A percentile compares a stretch with the other conserved stretches of the same genome.
phyloP scores from a whole-genome alignment of 2,113 vertebrate species.

The Xyrauchen texanus region DNA sequence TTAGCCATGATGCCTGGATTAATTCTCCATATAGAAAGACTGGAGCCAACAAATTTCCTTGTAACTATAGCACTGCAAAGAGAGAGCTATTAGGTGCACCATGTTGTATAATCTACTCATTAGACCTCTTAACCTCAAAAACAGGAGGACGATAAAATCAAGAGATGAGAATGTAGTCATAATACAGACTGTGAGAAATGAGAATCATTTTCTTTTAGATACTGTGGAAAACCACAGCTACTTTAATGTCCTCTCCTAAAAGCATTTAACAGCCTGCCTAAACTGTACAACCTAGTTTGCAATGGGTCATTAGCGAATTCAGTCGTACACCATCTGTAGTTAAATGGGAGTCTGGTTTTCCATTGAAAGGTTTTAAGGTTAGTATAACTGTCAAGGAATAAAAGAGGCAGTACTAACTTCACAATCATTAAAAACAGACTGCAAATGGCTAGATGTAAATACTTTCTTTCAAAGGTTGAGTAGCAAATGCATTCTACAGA shows the following conservation, averaged over 20 bases:
- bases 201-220: constrained; percentile 12
- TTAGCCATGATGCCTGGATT: constrained; percentile 21
- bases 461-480: too few species aligned
- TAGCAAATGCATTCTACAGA: neutral
- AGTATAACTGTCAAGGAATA: neutral
- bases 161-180: constrained; percentile 6
- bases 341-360: neutral
- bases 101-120: constrained; percentile 37
- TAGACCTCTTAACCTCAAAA: constrained; percentile 38
- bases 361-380: neutral
- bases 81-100: constrained; percentile 14
- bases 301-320: constrained; percentile 21
- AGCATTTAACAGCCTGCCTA: constrained; percentile 5
- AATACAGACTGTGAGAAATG: neutral
- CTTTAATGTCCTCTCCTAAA: constrained; percentile 1
- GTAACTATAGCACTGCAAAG: constrained; percentile 1
- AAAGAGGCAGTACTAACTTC: neutral
- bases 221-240: constrained; percentile 10
- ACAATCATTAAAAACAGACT: too few species aligned
- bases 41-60: constrained; percentile 15
- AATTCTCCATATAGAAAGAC: constrained; percentile 19
- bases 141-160: constrained; percentile 20
- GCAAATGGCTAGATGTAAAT: too few species aligned
- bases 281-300: constrained; percentile 10
- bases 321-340: neutral